A percentile compares a stretch with the other conserved stretches of the same genome.
phyloP scores from a whole-genome alignment of 2,888 invertebrate genomes.

The Ectemnius continuus region DNA sequence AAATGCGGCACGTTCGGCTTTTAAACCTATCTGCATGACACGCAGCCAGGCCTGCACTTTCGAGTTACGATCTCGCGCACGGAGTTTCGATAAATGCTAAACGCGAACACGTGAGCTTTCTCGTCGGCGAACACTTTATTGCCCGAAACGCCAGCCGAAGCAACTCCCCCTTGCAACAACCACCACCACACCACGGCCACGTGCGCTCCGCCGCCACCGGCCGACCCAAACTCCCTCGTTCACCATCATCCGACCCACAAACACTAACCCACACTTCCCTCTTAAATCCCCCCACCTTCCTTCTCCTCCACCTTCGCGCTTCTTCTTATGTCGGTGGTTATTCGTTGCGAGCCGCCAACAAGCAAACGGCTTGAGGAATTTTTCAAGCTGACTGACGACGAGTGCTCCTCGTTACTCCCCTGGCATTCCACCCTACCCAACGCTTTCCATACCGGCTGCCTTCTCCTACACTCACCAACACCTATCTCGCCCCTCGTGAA shows the following conservation, averaged over 20 bases:
- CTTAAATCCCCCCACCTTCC: background rate
- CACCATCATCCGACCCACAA: constrained; percentile 16
- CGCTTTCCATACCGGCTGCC: constrained; percentile 23
- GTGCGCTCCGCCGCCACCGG: constrained; percentile 21
- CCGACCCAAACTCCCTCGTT: constrained; percentile 29
- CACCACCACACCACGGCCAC: constrained; percentile 37
- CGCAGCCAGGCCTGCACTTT: constrained; percentile 73
- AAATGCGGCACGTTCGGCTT: constrained; percentile 76
- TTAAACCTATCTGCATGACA: constrained; percentile 78
- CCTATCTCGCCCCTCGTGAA: constrained; percentile 28
- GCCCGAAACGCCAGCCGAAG: constrained; percentile 58
- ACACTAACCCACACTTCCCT: background rate
- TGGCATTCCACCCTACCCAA: constrained; percentile 44
- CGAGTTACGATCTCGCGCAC: constrained; percentile 76
- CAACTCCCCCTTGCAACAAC: constrained; percentile 56
- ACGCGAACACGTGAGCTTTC: constrained; percentile 78
- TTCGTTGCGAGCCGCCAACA: constrained; percentile 1
- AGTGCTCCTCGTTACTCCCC: constrained; percentile 41
- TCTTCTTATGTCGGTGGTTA: background rate
- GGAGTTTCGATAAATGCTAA: constrained; percentile 77
- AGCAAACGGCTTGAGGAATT: constrained; percentile 34
- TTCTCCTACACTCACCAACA: constrained; percentile 28
- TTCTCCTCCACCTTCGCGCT: background rate
- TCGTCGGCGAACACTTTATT: constrained; percentile 75
- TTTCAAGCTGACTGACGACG: constrained; percentile 44